A percentile compares a stretch with the other conserved stretches of the same genome.
Evolutionary conservation across 2,888 invertebrate species (phyloP).

Genomic region (Tuberolachnus salignus): DNA sequence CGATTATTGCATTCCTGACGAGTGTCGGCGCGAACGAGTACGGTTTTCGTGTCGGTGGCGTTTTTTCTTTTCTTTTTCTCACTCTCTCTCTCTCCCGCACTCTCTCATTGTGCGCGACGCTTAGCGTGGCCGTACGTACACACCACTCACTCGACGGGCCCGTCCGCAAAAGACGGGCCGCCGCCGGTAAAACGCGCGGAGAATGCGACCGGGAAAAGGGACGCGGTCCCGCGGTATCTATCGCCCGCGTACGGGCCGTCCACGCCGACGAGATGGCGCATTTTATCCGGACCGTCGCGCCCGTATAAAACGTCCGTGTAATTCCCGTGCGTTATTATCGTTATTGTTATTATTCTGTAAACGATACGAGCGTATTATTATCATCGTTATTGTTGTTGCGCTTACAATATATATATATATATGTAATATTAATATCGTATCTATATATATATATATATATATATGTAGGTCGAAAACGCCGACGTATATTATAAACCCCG

Average conservation of each 20-base stretch:
- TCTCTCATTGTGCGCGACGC: too few species aligned
- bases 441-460: too few species aligned
- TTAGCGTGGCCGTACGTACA: too few species aligned
- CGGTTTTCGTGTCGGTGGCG: background rate
- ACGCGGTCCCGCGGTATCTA: background rate
- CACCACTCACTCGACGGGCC: too few species aligned
- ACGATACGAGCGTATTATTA: slow-evolving; percentile 16
- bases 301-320: too few species aligned
- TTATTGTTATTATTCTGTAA: slow-evolving; percentile 31
- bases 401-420: too few species aligned
- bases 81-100: too few species aligned
- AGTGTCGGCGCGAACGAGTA: slow-evolving; percentile 1
- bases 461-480: slow-evolving; percentile 24
- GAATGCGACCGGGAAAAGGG: background rate
- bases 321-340: too few species aligned
- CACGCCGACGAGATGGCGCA: background rate
- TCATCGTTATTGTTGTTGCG: too few species aligned
- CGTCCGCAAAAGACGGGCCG: background rate
- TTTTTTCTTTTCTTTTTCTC: background rate
- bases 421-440: background rate
- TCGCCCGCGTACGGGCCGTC: too few species aligned
- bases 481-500: background rate
- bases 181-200: background rate
- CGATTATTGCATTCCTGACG: slow-evolving; percentile 9
- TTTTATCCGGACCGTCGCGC: too few species aligned